These are phyloP conservation scores for Grallaria varia DNA, from an alignment of 2,113 vertebrate genomes.

Conservation along the genomic window DNA sequence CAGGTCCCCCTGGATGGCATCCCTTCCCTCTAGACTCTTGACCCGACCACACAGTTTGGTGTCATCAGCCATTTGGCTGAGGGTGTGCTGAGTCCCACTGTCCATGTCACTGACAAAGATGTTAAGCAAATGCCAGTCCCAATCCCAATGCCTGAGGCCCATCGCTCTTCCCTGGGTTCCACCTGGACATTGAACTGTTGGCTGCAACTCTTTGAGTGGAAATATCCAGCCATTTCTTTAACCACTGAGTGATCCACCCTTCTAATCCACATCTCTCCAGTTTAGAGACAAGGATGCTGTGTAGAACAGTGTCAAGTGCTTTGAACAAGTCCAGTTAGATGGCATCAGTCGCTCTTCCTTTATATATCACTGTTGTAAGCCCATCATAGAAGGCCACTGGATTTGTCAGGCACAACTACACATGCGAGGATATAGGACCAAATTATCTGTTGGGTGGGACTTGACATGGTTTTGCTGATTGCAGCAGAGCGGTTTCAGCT, in stretches of 20 bases:
- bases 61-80: not conserved
- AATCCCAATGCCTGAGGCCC: not conserved
- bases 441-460: not conserved
- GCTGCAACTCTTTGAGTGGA: not conserved
- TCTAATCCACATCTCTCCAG: not conserved
- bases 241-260: accelerated
- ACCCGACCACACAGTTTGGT: not conserved
- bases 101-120: not conserved
- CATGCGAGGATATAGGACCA: not conserved
- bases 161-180: not conserved
- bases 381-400: not conserved
- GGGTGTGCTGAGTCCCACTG: not conserved
- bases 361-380: not conserved
- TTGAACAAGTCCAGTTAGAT: not conserved
- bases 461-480: not conserved
- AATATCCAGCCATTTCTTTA: not conserved
- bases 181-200: not conserved
- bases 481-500: not conserved
- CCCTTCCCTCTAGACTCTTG: not conserved
- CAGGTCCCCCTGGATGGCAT: not conserved
- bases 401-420: not conserved
- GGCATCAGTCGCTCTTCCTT: not conserved
- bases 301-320: not conserved
- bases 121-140: not conserved
- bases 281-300: not conserved